Conservation (phyloP, 1,140 invertebrate species). For the Tetramorium simillimum region DNA sequence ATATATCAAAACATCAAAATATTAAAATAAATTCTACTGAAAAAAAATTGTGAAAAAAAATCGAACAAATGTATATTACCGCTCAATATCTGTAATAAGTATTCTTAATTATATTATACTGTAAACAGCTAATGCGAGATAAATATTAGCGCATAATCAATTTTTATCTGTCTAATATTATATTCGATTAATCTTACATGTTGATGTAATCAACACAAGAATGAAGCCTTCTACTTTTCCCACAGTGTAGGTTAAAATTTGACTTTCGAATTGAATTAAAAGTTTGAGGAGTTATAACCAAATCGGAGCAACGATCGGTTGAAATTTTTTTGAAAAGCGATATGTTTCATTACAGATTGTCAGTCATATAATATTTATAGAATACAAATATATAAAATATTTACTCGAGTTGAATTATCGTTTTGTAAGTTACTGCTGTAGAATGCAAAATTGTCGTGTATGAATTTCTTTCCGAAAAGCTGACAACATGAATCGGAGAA, state of each 20-base stretch:
- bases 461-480: not conserved
- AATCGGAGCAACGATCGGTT: not conserved
- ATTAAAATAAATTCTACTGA: too few relatives aligned
- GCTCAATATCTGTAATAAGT: not conserved
- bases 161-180: not conserved
- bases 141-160: not conserved
- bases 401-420: not conserved
- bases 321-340: not conserved
- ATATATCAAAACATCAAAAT: too few relatives aligned
- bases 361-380: not conserved
- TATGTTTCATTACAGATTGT: not conserved
- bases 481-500: not conserved
- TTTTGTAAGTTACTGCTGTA: not conserved
- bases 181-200: conserved; percentile 1
- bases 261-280: not conserved
- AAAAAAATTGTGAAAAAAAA: too few relatives aligned
- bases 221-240: not conserved
- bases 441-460: not conserved
- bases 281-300: not conserved
- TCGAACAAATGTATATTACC: too few relatives aligned
- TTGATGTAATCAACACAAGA: not conserved
- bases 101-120: not conserved
- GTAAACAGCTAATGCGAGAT: not conserved
- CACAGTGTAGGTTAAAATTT: not conserved
- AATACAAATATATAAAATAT: not conserved